Evolutionary conservation across 2,797 vertebrate genomes (phyloP).

Genomic region (Cygnus olor): DNA sequence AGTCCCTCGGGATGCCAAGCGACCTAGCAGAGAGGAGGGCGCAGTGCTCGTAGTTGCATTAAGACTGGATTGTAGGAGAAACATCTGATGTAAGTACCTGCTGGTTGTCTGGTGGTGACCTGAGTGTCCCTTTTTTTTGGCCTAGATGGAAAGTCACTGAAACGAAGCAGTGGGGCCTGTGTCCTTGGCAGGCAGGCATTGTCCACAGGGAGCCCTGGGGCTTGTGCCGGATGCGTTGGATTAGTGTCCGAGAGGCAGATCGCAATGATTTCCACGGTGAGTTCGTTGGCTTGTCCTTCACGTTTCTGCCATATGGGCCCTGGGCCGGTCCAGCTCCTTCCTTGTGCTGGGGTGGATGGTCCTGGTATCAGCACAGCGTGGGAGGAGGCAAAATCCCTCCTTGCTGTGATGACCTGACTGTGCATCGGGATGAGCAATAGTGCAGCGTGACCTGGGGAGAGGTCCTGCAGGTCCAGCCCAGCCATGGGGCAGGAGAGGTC

Average conservation of each 20-base stretch:
- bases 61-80: background rate
- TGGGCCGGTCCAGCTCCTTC: background rate
- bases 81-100: background rate
- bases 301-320: background rate
- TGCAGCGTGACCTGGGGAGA: fast-evolving
- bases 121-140: background rate
- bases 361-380: background rate
- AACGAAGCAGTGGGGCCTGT: background rate
- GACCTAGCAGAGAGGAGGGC: fast-evolving
- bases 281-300: background rate
- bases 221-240: fast-evolving
- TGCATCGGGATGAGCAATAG: background rate
- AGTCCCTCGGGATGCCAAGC: background rate
- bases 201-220: background rate
- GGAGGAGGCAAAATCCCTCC: background rate
- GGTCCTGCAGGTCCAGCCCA: background rate
- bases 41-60: fast-evolving
- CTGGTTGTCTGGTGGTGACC: background rate
- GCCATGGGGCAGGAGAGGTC: fast-evolving
- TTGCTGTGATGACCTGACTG: background rate
- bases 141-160: background rate
- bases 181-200: background rate
- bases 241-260: background rate
- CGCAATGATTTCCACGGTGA: background rate
- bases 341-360: background rate